phyloP scores from a whole-genome alignment of 2,888 invertebrate genomes.

The Cheilosia vulpina region DNA sequence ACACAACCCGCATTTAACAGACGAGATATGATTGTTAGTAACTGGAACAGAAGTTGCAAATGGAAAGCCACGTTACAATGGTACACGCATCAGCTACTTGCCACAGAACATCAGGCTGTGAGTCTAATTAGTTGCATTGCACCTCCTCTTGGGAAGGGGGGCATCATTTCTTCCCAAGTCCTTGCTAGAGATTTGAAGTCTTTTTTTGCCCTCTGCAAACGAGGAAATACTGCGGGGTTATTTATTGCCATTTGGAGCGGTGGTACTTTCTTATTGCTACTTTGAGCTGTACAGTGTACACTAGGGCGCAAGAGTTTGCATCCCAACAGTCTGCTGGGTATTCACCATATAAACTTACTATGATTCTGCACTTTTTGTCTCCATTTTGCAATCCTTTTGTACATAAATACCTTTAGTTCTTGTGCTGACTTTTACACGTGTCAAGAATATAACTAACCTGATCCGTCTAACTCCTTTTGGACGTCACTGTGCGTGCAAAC shows the following conservation, averaged over 20 bases:
- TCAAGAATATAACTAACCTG: too few species aligned
- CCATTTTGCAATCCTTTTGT: too few species aligned
- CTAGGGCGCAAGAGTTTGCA: background rate
- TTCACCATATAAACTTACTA: too few species aligned
- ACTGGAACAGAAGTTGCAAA: constrained; percentile 9
- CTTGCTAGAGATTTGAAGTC: constrained; percentile 28
- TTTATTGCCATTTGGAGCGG: constrained; percentile 61
- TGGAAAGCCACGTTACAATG: constrained; percentile 8
- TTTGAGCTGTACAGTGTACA: constrained; percentile 23
- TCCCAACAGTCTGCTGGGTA: too few species aligned
- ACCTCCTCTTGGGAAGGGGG: background rate
- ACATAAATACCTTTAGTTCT: too few species aligned
- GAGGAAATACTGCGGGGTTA: constrained; percentile 27
- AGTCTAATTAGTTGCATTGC: constrained; percentile 54
- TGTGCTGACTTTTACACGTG: too few species aligned
- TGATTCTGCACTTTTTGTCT: too few species aligned
- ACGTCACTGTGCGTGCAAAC: background rate
- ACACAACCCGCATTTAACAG: constrained; percentile 20
- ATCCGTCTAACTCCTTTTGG: background rate
- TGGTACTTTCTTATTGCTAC: constrained; percentile 23
- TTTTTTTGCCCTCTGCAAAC: constrained; percentile 11
- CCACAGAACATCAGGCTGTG: constrained; percentile 39
- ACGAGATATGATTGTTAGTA: background rate
- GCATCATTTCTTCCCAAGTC: constrained; percentile 39
- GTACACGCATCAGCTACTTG: constrained; percentile 22